Conservation (phyloP, 1,140 invertebrate species). For the Ladona fulva region DNA sequence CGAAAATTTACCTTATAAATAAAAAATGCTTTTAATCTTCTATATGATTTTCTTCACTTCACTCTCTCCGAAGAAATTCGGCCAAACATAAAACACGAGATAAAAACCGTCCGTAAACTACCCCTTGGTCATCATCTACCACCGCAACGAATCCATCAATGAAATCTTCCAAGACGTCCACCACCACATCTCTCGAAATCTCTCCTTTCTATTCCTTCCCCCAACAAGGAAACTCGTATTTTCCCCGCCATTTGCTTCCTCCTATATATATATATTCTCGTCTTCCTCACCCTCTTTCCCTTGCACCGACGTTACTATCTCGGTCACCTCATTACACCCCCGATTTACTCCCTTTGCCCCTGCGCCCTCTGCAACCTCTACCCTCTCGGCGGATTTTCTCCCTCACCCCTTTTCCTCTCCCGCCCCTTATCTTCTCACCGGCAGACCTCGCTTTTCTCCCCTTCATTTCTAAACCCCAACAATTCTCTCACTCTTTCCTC, state of each 20-base stretch:
- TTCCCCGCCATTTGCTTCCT: slow-evolving; percentile 1
- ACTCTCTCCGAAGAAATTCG: background rate
- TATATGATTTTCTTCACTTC: background rate
- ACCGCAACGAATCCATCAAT: background rate
- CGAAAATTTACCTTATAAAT: no score
- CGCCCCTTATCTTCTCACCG: background rate
- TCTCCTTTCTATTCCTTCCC: background rate
- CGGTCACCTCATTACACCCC: slow-evolving; percentile 1
- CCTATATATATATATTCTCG: background rate
- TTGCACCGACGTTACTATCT: background rate
- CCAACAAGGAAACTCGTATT: background rate
- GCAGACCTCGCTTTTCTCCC: background rate
- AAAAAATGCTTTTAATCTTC: no score
- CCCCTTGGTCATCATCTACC: background rate
- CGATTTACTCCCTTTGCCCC: background rate
- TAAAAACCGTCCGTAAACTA: background rate
- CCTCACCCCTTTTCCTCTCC: background rate
- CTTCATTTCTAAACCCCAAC: background rate
- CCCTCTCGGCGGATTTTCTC: background rate
- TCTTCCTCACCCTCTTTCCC: background rate
- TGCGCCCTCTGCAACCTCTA: background rate
- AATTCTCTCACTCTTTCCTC: background rate
- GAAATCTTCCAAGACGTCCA: background rate
- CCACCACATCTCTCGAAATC: background rate
- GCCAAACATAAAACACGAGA: background rate